These are phyloP conservation scores for Herpailurus yagouaroundi DNA, from an alignment of 2,113 vertebrate species.

Conservation along the genomic window DNA sequence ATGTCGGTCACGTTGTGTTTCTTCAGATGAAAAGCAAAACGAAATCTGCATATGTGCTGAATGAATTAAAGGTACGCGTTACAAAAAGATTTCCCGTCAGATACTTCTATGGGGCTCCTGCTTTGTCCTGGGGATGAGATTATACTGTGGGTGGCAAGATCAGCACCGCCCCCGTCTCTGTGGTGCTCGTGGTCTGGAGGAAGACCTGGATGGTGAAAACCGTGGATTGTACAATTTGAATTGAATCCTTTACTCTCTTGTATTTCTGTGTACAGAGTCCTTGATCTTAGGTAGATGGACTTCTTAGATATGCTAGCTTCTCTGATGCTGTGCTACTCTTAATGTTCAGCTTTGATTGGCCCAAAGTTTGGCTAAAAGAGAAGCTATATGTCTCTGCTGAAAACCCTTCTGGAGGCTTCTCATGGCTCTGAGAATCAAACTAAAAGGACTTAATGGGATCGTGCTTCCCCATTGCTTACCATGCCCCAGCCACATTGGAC, in stretches of 20 bases:
- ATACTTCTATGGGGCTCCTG: not conserved
- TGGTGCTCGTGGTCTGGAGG: not conserved
- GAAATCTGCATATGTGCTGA: not conserved
- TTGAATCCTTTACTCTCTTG: not conserved
- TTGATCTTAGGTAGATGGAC: not conserved
- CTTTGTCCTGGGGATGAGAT: not conserved
- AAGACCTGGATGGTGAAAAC: not conserved
- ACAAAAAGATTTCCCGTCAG: not conserved
- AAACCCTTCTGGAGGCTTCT: not conserved
- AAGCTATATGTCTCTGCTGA: not conserved
- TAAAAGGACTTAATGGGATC: not conserved
- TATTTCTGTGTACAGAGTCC: not conserved
- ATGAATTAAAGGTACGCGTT: not conserved
- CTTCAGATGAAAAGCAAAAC: not conserved
- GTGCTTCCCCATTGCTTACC: not conserved
- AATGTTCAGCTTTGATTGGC: not conserved
- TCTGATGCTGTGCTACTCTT: not conserved
- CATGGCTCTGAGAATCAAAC: not conserved
- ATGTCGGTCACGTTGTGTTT: not conserved
- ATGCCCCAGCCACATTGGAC: rapidly evolving
- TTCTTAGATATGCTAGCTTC: not conserved
- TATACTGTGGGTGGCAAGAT: rapidly evolving
- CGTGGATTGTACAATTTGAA: not conserved
- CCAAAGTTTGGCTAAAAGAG: not conserved
- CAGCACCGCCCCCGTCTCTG: rapidly evolving